Base-by-base conservation (phyloP, 1,140 invertebrate genomes). In the Xylocopa sonorina region DNA sequence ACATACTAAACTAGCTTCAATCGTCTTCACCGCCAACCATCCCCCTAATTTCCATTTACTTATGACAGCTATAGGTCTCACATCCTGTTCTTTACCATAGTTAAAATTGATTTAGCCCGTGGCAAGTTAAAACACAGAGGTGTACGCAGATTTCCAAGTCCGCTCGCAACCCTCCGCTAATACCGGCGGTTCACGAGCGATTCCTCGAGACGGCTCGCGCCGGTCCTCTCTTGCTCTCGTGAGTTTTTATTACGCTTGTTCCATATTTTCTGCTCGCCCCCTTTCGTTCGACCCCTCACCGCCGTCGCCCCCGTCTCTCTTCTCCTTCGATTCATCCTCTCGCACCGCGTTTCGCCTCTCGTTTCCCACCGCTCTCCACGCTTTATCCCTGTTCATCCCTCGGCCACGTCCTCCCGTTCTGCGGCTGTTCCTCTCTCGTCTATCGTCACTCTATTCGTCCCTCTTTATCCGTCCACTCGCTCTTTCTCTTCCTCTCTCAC, bases 161-260 rank as follows among this genome's bases (percentile, higher is more conserved):
- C 4, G 1, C n/a, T 6, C n/a, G 0, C 18, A 50, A 21, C 5
- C 4, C 48, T 12, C 3, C 3, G 18, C 1, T n/a, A 32, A 32
- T 3, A 21, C 63, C 62, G 57, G 38, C 75, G 41, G 48, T 57
- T 50, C 51, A 55, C 34, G 41, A 53, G 58, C 53, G 29, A 66
- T 71, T 69, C 29, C 66, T 60, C 72, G 27, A 48, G 46, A 63
- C 18, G 3, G 3, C 43, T 32, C 24, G 14, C 41, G 27, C 2
- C 21, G 10, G 21, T 43, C 48, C 69, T 27, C 62, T 72, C 50
- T 76, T 69, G 48, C 68, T 64, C 57, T 21, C 48, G 29, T 46
- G 51, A 84, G 50, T 85, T 85, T 85, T 88, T 81, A 87, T 87
- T 77, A 83, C 78, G 85, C 76, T 74, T 85, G 86, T 84, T 87